Evolutionary conservation across 2,113 vertebrate genomes (phyloP), one percentile per base, ranked within the genome.

Genomic region (Oncorhynchus keta): DNA sequence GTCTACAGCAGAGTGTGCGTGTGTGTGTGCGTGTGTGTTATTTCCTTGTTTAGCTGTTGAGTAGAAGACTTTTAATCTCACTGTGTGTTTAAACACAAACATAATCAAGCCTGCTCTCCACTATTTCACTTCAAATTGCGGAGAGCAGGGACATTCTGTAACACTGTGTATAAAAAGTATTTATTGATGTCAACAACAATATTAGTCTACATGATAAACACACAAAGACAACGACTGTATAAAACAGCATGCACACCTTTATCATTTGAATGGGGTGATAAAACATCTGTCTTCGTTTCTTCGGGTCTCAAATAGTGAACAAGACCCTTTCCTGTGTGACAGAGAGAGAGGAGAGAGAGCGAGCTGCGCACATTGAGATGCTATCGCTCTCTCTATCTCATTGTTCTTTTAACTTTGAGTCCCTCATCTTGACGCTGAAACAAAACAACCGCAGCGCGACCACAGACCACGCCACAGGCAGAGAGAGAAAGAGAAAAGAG

Each of bases 381-480:
- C 72, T 88, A 87, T 92, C 91, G 64, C 78, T 68, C 62, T 74
- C 14, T 62, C 18, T 61, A 26, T 68, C 39, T 73, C 75, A 65
- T 70, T 79, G 12, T 86, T 88, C 75, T 59, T 72, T 80, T 57
- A 82, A 66, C 92, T 89, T 89, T 91, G 88, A 93, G 89, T 82
- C 85, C 82, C 74, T 86, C 85, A 79, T 82, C 80, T 83, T 39
- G 71, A 83, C 81, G 77, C 87, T 89, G 83, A 90, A 91, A 92
- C 92, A 94, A 94, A 93, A 85, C 68, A 80, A 93, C 93, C 93
- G 64, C 93, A 92, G 85, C 82, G 64, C 76, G n/a, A 90, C 93
- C 93, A 89, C 92, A 94, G 74, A 85, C 71, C 5, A 26, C 70
- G 91, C 93, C 93, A 68, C 93, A 93, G 83, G 75, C 80, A 78